Evolutionary conservation across 2,113 vertebrate species (phyloP).

Genomic region (Clupea harengus): DNA sequence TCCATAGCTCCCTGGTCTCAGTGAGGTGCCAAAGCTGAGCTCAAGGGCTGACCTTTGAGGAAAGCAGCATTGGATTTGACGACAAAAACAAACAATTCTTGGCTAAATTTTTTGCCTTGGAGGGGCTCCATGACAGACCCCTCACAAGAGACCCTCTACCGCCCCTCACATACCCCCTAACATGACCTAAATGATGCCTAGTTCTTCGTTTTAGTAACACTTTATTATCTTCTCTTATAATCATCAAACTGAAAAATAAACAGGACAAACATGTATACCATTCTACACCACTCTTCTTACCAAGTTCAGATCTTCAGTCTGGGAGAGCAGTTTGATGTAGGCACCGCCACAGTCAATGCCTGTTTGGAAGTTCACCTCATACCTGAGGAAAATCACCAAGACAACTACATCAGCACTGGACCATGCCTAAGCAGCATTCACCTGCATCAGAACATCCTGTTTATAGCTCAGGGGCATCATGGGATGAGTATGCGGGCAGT

Average conservation of each 20-base stretch:
- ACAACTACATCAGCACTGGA: background rate
- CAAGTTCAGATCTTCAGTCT: conserved; percentile 85
- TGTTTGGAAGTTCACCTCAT: conserved; percentile 97
- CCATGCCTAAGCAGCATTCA: background rate
- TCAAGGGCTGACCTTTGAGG: background rate
- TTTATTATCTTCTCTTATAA: too few relatives aligned
- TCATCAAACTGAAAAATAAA: background rate
- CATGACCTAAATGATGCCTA: too few relatives aligned
- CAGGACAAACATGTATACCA: background rate
- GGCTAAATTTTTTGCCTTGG: background rate
- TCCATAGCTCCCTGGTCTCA: background rate
- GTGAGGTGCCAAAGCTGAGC: background rate
- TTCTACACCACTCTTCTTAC: conserved; percentile 64
- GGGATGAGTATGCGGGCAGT: background rate
- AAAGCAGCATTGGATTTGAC: background rate
- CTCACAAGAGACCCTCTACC: too few relatives aligned
- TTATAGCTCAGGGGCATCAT: background rate
- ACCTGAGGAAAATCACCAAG: conserved; percentile 66
- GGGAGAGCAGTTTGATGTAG: conserved; percentile 92
- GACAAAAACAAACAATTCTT: background rate
- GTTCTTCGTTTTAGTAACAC: too few relatives aligned
- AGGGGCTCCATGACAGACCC: too few relatives aligned
- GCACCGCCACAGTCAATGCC: conserved; percentile 97
- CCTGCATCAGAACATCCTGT: background rate
- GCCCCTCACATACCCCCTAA: too few relatives aligned